phyloP scores from a whole-genome alignment of 2,113 vertebrate genomes.

The Centrocercus urophasianus region DNA sequence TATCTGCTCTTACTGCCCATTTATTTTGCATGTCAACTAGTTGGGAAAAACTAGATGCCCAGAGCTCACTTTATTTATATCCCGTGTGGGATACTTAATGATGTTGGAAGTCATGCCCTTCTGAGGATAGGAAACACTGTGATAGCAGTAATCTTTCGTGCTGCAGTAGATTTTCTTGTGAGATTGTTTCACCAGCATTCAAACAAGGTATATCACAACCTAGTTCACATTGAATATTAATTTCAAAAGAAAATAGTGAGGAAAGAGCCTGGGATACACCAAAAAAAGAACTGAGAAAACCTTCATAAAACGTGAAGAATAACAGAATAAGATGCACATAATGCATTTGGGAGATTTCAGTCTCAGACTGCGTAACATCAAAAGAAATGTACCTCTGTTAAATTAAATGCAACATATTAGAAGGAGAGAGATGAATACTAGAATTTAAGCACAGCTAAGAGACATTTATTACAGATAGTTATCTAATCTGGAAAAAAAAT shows the following conservation, averaged over 20 bases:
- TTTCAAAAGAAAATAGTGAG: neutral
- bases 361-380: neutral
- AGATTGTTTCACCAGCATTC: neutral
- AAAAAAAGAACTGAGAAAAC: neutral
- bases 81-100: neutral
- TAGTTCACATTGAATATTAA: neutral
- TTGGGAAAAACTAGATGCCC: neutral
- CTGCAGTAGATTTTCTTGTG: neutral
- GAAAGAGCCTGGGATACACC: neutral
- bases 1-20: neutral
- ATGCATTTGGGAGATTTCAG: neutral
- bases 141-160: neutral
- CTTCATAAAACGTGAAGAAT: neutral
- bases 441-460: neutral
- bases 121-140: neutral
- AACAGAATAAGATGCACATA: neutral
- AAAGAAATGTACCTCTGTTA: neutral
- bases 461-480: neutral
- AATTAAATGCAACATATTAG: neutral
- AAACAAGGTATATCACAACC: neutral
- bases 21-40: neutral
- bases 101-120: neutral
- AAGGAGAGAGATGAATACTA: neutral
- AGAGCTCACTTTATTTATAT: neutral
- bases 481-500: neutral